Evolutionary conservation across 2,113 vertebrate genomes (phyloP).

Genomic region (Crotalus viridis): DNA sequence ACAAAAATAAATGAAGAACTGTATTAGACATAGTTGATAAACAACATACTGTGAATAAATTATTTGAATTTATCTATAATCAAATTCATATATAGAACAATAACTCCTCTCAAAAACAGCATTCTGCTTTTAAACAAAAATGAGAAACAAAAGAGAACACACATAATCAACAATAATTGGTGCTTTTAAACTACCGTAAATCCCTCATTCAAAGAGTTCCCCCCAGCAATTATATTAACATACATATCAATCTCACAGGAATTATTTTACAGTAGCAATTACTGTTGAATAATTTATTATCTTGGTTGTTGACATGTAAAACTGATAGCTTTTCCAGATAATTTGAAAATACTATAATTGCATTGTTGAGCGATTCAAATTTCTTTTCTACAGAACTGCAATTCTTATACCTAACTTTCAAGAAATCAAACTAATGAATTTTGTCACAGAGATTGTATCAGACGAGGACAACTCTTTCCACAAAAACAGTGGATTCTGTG

Average conservation of each 20-base stretch:
- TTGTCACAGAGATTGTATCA: not conserved
- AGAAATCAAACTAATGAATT: not conserved
- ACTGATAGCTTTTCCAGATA: not conserved
- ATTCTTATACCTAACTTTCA: not conserved
- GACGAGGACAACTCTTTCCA: not conserved
- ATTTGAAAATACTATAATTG: not conserved
- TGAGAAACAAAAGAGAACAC: not conserved
- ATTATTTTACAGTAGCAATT: not conserved
- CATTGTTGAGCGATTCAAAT: not conserved
- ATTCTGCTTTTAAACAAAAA: not conserved
- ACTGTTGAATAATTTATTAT: not conserved
- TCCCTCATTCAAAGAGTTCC: not conserved
- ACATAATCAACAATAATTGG: not conserved
- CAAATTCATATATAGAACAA: not conserved
- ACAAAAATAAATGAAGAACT: conserved; percentile 40
- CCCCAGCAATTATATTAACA: not conserved
- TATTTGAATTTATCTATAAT: not conserved
- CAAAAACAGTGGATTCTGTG: not conserved
- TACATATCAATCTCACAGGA: not conserved
- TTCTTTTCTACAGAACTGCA: not conserved
- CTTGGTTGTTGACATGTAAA: not conserved
- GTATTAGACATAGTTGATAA: not conserved
- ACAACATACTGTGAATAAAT: not conserved
- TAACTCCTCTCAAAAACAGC: not conserved
- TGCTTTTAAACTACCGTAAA: not conserved